Percentiles rank a stretch among this genome's conserved stretches.
Evolutionary conservation across 2,888 invertebrate genomes (phyloP).

Genomic region (Drosophila nr. perissopoda): DNA sequence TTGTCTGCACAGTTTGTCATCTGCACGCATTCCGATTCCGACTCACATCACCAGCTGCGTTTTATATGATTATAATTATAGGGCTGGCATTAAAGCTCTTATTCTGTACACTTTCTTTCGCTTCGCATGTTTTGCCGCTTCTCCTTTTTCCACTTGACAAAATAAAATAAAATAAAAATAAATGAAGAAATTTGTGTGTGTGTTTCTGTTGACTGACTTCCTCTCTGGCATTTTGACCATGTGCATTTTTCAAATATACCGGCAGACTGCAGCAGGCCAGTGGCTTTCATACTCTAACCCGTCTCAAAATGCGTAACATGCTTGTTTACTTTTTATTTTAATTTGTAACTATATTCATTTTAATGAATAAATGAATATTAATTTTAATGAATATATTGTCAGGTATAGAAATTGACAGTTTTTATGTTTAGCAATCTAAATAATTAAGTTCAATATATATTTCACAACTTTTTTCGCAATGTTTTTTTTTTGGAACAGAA

Average conservation of each 20-base stretch:
- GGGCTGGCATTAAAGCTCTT: slow-evolving; percentile 2
- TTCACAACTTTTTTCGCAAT: neutral
- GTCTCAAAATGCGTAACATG: neutral
- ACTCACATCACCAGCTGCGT: slow-evolving; percentile 39
- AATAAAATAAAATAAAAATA: slow-evolving; percentile 1
- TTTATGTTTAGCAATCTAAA: neutral
- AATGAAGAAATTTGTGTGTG: slow-evolving; percentile 1
- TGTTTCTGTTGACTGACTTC: slow-evolving; percentile 34
- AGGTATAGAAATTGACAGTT: neutral
- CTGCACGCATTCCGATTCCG: slow-evolving; percentile 20
- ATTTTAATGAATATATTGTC: neutral
- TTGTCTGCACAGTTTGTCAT: slow-evolving; percentile 22
- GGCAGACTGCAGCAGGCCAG: slow-evolving; percentile 6
- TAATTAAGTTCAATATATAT: neutral
- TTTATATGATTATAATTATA: slow-evolving; percentile 41
- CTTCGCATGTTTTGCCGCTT: neutral
- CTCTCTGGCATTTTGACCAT: slow-evolving; percentile 30
- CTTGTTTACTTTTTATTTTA: neutral
- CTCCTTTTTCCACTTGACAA: slow-evolving; percentile 1
- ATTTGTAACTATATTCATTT: neutral
- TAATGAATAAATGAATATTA: neutral
- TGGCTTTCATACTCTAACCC: slow-evolving; percentile 19
- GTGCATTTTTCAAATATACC: slow-evolving; percentile 5
- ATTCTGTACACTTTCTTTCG: slow-evolving; percentile 6
- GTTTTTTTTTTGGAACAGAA: too few relatives aligned